Evolutionary conservation across 2,888 invertebrate genomes (phyloP), one percentile per base, ranked within the genome.

Genomic region (Cremastinae sp.): DNA sequence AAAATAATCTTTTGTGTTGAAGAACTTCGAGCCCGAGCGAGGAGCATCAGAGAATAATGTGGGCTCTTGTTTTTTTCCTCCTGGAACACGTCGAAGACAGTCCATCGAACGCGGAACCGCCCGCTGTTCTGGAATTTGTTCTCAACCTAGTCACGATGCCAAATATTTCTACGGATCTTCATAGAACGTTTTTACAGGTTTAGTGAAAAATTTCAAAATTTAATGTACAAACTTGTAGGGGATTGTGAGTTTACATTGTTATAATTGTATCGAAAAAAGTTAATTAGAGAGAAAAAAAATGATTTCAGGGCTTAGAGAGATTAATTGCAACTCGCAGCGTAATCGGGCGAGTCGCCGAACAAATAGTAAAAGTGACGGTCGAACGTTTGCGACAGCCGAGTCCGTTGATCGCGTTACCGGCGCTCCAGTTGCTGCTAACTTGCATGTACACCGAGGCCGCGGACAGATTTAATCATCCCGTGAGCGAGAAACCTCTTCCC

Each of bases 31-130:
- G 78, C 62, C 86, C 87, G 75, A 88, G 87, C 62, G 93, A 93
- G 84, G 93, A 93, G 79, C 94, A 95, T 85, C 92, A 93, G 66
- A 90, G 94, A 79, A 90, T 94, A 58, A 92, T 95, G 85, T 96
- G 95, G 95, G 92, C 95, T 28, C 89, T 95, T 58, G 93, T 94
- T 59, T 95, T 95, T 89, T 95, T 94, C 89, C 90, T 96, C 74
- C 91, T 95, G 83, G 96, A 96, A 89, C 93, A 94, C 85, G 91
- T 94, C 38, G 93, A 93, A 78, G 94, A 94, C 84, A 91, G 91
- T 65, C 92, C 92, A 78, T 90, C 92, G 62, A 93, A 93, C 79
- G 90, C 91, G 51, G 92, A 92, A 89, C 90, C 92, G 68, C 90
- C 91, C 16, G 92, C 91, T 68, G 91, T 93, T 51, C 89, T 94